Conservation (phyloP, 2,113 vertebrate genomes). For the Gallinago paraguaiae region DNA sequence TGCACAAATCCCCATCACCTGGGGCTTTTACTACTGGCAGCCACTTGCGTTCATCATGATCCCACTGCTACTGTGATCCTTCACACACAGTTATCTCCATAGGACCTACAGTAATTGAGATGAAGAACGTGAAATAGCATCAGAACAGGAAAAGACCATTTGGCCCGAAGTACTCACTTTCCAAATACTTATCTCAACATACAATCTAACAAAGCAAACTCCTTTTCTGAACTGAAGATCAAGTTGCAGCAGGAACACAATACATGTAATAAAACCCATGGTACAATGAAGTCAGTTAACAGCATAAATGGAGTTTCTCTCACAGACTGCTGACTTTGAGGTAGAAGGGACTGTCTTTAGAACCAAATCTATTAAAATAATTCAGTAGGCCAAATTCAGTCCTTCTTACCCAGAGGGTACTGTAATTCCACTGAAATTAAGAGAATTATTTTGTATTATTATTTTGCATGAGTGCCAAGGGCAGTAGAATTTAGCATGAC, state of each 20-base stretch:
- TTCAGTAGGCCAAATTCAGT: neutral
- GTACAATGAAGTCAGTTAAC: neutral
- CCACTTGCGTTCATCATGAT: neutral
- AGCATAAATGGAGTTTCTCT: neutral
- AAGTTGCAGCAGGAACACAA: neutral
- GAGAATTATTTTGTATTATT: neutral
- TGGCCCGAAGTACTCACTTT: neutral
- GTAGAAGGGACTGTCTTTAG: neutral
- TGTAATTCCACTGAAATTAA: neutral
- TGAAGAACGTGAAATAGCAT: neutral
- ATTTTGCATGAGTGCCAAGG: neutral
- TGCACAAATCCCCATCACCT: conserved; percentile 10
- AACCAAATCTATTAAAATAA: neutral
- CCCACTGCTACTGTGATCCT: neutral
- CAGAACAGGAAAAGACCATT: neutral
- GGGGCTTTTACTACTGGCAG: conserved; percentile 5
- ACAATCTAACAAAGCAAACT: neutral
- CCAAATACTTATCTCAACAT: neutral
- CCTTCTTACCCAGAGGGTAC: neutral
- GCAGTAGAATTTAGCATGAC: neutral
- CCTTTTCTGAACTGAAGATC: neutral
- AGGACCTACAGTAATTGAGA: conserved; percentile 1
- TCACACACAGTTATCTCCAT: neutral
- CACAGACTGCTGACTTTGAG: neutral
- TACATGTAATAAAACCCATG: neutral